phyloP scores from a whole-genome alignment of 2,888 invertebrate genomes.

The Orchesella flavescens region DNA sequence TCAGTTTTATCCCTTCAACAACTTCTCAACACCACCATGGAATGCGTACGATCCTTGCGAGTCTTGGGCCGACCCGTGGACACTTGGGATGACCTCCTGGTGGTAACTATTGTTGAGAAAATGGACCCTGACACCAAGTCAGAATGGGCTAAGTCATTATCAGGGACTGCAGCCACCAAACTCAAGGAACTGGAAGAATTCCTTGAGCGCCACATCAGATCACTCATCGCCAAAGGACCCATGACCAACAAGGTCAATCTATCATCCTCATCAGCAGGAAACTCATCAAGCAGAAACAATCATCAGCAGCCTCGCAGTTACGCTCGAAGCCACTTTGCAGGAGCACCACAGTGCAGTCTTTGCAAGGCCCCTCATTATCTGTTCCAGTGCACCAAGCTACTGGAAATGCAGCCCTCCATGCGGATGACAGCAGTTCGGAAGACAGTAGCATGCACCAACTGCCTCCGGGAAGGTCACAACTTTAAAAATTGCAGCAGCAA shows the following conservation, averaged over 20 bases:
- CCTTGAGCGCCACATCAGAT: no score
- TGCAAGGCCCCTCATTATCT: constrained; percentile 1
- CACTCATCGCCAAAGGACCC: no score
- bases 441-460: constrained; percentile 31
- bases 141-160: constrained; percentile 28
- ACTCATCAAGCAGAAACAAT: not conserved
- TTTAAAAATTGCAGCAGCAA: constrained; percentile 4
- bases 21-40: constrained; percentile 14
- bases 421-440: not conserved
- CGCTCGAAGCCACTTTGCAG: no score
- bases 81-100: constrained; percentile 31
- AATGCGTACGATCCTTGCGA: constrained; percentile 3
- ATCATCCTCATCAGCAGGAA: not conserved
- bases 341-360: not conserved
- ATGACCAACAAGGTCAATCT: not conserved
- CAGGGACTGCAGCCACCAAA: not conserved
- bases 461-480: constrained; percentile 43
- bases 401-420: not conserved
- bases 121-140: constrained; percentile 23
- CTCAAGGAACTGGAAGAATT: no score
- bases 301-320: not conserved
- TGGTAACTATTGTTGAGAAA: constrained; percentile 20
- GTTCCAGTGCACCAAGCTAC: constrained; percentile 28
- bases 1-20: not conserved
- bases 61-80: constrained; percentile 24